Percentiles rank a stretch among this genome's conserved stretches.
Evolutionary conservation across 2,113 vertebrate genomes (phyloP).

Genomic region (Tupaia chinensis): DNA sequence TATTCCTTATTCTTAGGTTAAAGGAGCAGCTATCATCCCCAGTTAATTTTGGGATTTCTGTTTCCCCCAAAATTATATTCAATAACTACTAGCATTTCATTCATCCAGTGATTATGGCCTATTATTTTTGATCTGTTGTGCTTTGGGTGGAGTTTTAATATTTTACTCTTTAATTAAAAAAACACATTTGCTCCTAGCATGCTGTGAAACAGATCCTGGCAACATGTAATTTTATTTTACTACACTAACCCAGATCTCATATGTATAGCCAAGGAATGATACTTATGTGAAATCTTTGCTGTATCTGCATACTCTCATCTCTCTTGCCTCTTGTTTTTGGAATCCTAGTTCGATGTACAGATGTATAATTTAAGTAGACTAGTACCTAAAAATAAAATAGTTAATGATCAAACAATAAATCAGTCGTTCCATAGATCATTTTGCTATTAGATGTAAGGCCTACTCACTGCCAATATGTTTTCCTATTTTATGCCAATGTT

Average conservation of each 20-base stretch:
- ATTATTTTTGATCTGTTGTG: neutral
- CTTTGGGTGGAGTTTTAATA: neutral
- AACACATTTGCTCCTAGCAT: neutral
- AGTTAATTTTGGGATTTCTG: slow-evolving; percentile 3
- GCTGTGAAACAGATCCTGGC: neutral
- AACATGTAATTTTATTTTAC: neutral
- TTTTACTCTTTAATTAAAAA: neutral
- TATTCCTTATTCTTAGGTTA: neutral
- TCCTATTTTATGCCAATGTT: slow-evolving; percentile 38
- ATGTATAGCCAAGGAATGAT: neutral
- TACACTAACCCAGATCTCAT: neutral
- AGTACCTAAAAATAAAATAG: neutral
- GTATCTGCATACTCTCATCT: neutral
- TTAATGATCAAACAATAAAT: neutral
- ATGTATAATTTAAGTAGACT: neutral
- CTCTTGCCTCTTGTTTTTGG: neutral
- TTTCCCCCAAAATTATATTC: neutral
- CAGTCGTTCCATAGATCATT: neutral
- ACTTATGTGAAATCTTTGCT: neutral
- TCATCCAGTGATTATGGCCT: neutral
- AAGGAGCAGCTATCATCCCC: neutral
- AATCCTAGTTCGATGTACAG: neutral
- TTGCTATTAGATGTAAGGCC: slow-evolving; percentile 21
- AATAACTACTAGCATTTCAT: neutral
- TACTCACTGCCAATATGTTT: slow-evolving; percentile 1